Evolutionary conservation across 2,113 vertebrate species (phyloP).

Genomic region (Myxocyprinus asiaticus): DNA sequence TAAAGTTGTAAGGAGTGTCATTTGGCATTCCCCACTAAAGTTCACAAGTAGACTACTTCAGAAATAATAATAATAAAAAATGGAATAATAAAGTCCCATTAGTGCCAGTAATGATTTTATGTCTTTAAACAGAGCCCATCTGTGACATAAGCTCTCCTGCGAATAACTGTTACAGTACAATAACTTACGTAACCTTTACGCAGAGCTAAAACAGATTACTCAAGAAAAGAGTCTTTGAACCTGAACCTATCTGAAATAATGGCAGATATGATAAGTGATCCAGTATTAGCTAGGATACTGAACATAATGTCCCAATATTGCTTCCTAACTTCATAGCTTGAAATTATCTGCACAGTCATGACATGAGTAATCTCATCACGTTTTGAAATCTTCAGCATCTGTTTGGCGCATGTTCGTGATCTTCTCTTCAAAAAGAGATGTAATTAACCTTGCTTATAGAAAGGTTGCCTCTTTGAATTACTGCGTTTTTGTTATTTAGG

Average conservation of each 20-base stretch:
- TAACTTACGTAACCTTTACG: slow-evolving; percentile 13
- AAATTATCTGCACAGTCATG: background rate
- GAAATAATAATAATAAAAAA: background rate
- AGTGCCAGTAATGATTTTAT: background rate
- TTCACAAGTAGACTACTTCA: background rate
- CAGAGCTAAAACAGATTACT: background rate
- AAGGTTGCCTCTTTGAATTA: slow-evolving; percentile 69
- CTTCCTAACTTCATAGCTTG: background rate
- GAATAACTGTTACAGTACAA: background rate
- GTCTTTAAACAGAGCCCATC: too few species aligned
- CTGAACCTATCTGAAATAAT: background rate
- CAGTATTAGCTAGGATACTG: background rate
- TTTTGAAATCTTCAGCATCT: background rate
- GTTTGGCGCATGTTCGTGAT: background rate
- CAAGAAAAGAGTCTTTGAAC: background rate
- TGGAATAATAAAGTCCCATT: slow-evolving; percentile 3
- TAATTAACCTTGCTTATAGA: slow-evolving; percentile 74
- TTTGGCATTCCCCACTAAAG: background rate
- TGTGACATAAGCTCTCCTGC: background rate
- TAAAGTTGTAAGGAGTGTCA: too few species aligned
- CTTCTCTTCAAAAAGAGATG: slow-evolving; percentile 54
- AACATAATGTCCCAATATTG: background rate
- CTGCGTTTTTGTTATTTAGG: slow-evolving; percentile 75
- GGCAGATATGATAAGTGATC: slow-evolving; percentile 2
- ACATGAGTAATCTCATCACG: slow-evolving; percentile 9